Base-by-base conservation (phyloP, 2,888 invertebrate genomes). In the Drosophila niveifrons region DNA sequence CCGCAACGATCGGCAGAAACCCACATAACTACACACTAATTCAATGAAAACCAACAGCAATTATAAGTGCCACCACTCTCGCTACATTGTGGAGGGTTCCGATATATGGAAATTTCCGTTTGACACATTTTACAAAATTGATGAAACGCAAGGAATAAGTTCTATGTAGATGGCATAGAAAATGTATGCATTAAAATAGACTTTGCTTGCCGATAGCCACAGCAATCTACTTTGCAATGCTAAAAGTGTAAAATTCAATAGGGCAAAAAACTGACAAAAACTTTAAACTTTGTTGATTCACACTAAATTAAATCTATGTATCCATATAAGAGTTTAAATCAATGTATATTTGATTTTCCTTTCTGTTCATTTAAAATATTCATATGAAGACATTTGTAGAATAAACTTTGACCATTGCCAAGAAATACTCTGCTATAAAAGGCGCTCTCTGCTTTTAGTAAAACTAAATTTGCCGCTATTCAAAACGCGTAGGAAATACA, bases 21-120 rank as follows among this genome's bases (percentile, higher is more conserved):
- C 48, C 39, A 43, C 15, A 28, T 48, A 11, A 23, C 23, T 23
- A 36, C 17, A n/a, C 31, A 41, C 51, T 43, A 77, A 65, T 78
- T 73, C 10, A 50, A 69, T 78, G 31, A 36, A 63, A 66, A 57
- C 39, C 41, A 13, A 41, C 18, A n/a, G 23, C 48, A 72, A 72
- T 76, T 75, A 76, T 3, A 71, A 77, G 46, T 55, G 36, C 41
- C 34, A 15, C 36, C 6, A 23, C 23, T 6, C 23, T 46, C 15
- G 10, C 13, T 36, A 36, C 18, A 11, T 31, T 31, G 36, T 18
- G 15, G 28, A 48, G 58, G 51, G 39, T 18, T 29, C 28, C 63
- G 69, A 68, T 59, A 52, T 56, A 46, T 63, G 53, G 29, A 50
- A 69, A 59, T 56, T 73, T 68, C 44, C 78, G 39, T 23, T 66